Evolutionary conservation across 2,888 invertebrate genomes (phyloP).

Genomic region (Tachina grossa): DNA sequence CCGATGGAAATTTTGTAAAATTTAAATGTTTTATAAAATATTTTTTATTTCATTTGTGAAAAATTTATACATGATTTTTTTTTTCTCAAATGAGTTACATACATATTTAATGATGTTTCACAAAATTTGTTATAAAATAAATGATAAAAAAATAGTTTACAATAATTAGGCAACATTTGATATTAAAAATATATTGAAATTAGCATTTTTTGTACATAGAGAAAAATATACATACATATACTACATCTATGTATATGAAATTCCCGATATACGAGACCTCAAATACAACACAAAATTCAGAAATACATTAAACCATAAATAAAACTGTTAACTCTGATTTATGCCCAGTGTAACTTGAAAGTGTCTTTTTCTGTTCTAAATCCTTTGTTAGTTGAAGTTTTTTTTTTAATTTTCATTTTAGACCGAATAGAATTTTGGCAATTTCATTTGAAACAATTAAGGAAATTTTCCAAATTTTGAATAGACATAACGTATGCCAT

Average conservation of each 20-base stretch:
- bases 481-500: constrained; percentile 71
- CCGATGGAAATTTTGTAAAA: constrained; percentile 1
- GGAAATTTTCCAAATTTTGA: constrained; percentile 74
- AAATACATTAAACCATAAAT: not conserved
- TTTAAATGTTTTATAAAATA: not conserved
- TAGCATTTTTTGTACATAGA: constrained; percentile 5
- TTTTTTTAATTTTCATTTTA: constrained; percentile 1
- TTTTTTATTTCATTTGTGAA: constrained; percentile 14
- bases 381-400: not conserved
- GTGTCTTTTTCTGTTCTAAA: not conserved
- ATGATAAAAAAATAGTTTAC: constrained; percentile 3
- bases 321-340: no score
- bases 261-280: not conserved
- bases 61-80: constrained; percentile 1
- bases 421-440: constrained; percentile 17
- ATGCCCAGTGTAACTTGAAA: not conserved
- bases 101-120: not conserved
- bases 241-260: not conserved
- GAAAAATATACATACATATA: not conserved
- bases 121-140: constrained; percentile 15
- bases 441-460: constrained; percentile 43
- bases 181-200: constrained; percentile 13
- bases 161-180: constrained; percentile 5
- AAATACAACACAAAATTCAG: not conserved
- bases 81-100: constrained; percentile 2